phyloP scores from a whole-genome alignment of 2,113 vertebrate genomes.

The Recurvirostra avosetta region DNA sequence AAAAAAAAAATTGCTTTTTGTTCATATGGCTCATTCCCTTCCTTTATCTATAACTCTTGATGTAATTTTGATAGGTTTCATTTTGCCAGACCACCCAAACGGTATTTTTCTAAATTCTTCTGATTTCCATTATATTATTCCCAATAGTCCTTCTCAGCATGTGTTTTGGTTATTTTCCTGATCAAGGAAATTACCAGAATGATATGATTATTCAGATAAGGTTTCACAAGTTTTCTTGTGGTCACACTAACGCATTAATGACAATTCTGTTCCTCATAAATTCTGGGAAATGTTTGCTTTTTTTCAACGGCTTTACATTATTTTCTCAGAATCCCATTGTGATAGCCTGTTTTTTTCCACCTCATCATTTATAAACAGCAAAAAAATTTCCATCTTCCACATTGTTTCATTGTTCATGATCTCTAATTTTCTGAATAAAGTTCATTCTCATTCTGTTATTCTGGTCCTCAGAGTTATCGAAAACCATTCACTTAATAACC shows the following conservation, averaged over 20 bases:
- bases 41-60: background rate
- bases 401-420: background rate
- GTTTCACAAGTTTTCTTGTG: background rate
- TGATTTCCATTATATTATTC: background rate
- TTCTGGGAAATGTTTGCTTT: background rate
- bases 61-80: background rate
- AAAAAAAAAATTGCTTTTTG: background rate
- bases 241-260: background rate
- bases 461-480: background rate
- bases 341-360: background rate
- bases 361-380: background rate
- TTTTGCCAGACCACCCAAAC: background rate
- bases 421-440: background rate
- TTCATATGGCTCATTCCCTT: background rate
- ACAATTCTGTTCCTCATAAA: background rate
- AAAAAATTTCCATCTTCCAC: background rate
- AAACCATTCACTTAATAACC: background rate
- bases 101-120: background rate
- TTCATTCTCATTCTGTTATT: background rate
- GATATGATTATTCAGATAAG: background rate
- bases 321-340: background rate
- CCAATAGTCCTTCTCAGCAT: background rate
- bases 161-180: background rate
- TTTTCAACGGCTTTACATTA: background rate
- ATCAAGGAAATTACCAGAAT: background rate